These are phyloP conservation scores for Clusia tigrina DNA, from an alignment of 2,888 invertebrate species.

Conservation along the genomic window DNA sequence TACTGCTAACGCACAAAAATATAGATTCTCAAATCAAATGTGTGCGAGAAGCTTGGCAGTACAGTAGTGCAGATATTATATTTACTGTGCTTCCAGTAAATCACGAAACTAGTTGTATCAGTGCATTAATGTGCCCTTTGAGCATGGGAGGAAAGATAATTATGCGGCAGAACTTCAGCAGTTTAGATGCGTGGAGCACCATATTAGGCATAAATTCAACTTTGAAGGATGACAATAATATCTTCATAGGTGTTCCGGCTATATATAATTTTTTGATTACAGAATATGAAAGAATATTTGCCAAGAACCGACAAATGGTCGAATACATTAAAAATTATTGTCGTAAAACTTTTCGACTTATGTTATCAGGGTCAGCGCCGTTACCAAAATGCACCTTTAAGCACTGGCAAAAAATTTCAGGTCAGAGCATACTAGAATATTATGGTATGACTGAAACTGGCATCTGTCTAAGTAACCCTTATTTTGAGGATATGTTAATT, in stretches of 20 bases:
- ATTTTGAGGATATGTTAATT: constrained; percentile 66
- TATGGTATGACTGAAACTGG: constrained; percentile 90
- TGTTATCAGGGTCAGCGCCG: constrained; percentile 84
- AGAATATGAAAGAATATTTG: constrained; percentile 76
- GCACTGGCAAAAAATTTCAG: constrained; percentile 72
- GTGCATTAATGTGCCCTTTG: constrained; percentile 80
- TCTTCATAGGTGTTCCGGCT: constrained; percentile 90
- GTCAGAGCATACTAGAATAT: constrained; percentile 62
- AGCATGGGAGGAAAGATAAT: constrained; percentile 79
- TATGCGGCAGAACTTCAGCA: constrained; percentile 74
- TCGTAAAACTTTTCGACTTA: constrained; percentile 66
- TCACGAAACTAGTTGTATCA: constrained; percentile 89
- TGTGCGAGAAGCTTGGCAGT: constrained; percentile 78
- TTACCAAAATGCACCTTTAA: constrained; percentile 76
- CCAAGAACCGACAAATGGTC: constrained; percentile 53
- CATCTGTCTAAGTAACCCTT: constrained; percentile 85
- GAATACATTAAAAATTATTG: constrained; percentile 62
- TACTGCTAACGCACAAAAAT: constrained; percentile 79
- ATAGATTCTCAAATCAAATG: constrained; percentile 75
- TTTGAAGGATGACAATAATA: constrained; percentile 72
- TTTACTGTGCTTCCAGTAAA: constrained; percentile 86
- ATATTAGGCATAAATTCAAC: constrained; percentile 74
- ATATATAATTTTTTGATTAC: constrained; percentile 82
- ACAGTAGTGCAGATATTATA: constrained; percentile 75
- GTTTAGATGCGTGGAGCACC: constrained; percentile 75